Percentiles rank a stretch among this genome's conserved stretches.
Conservation (phyloP, 2,888 invertebrate species). For the Microctonus hyperodae region DNA sequence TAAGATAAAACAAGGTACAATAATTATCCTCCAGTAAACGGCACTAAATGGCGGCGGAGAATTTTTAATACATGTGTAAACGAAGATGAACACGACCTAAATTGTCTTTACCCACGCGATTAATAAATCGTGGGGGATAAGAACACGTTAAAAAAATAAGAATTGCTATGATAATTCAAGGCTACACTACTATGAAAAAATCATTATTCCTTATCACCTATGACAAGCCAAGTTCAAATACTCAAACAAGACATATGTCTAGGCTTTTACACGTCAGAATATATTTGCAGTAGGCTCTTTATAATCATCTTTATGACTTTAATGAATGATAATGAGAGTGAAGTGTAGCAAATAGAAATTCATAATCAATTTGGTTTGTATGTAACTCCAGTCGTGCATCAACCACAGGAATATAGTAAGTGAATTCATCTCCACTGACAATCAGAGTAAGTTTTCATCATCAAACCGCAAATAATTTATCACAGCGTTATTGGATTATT, state of each 20-base stretch:
- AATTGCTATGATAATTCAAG: background rate
- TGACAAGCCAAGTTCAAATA: slow-evolving; percentile 14
- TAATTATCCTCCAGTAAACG: background rate
- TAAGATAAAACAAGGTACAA: background rate
- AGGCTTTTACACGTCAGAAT: background rate
- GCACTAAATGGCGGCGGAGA: background rate
- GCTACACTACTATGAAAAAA: background rate
- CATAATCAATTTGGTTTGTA: slow-evolving; percentile 11
- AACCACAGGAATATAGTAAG: background rate
- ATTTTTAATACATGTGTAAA: background rate
- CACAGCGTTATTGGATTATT: background rate
- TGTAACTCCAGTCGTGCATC: background rate
- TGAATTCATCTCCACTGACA: background rate
- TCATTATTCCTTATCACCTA: slow-evolving; percentile 18
- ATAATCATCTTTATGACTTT: slow-evolving; percentile 7
- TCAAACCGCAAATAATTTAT: background rate
- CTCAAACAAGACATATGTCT: background rate
- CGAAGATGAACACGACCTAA: background rate
- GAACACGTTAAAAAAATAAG: background rate
- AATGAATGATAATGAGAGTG: slow-evolving; percentile 15
- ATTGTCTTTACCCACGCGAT: background rate
- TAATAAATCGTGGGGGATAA: background rate
- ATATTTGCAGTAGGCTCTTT: slow-evolving; percentile 9
- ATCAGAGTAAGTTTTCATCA: background rate
- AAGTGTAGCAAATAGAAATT: slow-evolving; percentile 10